Evolutionary conservation across 2,113 vertebrate species (phyloP).

Genomic region (Neogobius melanostomus): DNA sequence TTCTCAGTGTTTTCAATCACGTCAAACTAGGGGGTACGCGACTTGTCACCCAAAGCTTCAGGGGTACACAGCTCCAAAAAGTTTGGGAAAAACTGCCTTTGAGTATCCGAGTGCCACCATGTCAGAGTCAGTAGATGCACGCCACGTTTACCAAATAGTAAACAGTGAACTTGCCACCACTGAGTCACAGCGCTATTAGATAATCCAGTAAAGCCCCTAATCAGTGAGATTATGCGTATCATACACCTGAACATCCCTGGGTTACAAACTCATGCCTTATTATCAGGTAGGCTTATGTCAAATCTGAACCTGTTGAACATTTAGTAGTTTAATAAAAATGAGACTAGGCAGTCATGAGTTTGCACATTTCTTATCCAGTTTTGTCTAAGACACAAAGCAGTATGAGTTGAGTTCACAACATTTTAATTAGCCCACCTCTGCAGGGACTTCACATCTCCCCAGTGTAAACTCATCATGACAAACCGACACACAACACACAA

Average conservation of each 20-base stretch:
- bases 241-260: constrained; percentile 38
- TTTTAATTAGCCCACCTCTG: constrained; percentile 71
- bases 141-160: not conserved
- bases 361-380: constrained; percentile 5
- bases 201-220: constrained; percentile 65
- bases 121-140: not conserved
- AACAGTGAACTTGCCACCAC: not conserved
- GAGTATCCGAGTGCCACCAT: not conserved
- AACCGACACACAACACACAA: constrained; percentile 38
- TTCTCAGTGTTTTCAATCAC: no score
- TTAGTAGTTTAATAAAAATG: not conserved
- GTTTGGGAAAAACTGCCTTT: no score
- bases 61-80: no score
- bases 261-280: constrained; percentile 16
- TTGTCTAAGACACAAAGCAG: constrained; percentile 40
- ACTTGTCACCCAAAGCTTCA: no score
- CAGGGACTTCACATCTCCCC: constrained; percentile 53
- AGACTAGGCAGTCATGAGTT: not conserved
- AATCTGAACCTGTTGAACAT: constrained; percentile 1
- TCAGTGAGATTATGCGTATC: constrained; percentile 64
- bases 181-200: constrained; percentile 58
- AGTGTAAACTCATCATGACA: constrained; percentile 54
- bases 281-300: not conserved
- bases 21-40: no score
- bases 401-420: constrained; percentile 66